Percentiles rank a stretch among this genome's conserved stretches.
Conservation (phyloP, 2,888 invertebrate species). For the Himalopsyche kuldschensis region DNA sequence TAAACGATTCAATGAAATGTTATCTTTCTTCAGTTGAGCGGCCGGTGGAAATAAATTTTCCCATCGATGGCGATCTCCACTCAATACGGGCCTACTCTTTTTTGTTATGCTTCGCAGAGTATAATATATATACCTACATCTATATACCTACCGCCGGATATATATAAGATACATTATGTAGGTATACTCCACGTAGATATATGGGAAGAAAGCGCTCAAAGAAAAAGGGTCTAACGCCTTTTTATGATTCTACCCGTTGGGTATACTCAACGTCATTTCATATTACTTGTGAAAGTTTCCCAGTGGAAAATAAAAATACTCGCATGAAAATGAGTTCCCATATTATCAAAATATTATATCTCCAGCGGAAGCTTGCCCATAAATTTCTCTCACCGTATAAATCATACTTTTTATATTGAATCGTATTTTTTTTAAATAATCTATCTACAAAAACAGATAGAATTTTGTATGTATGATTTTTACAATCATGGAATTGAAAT, state of each 20-base stretch:
- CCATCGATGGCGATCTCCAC: not conserved
- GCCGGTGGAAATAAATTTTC: no score
- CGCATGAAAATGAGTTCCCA: not conserved
- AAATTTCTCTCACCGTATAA: not conserved
- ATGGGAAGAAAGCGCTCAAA: constrained; percentile 23
- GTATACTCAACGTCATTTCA: constrained; percentile 28
- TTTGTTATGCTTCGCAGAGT: not conserved
- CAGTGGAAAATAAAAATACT: constrained; percentile 13
- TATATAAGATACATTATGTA: not conserved
- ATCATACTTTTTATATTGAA: not conserved
- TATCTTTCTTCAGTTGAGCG: no score
- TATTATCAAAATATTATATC: constrained; percentile 1
- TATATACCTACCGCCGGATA: not conserved
- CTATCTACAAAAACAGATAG: not conserved
- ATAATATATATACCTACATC: not conserved
- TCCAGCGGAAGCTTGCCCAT: not conserved
- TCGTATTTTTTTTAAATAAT: not conserved
- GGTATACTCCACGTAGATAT: not conserved
- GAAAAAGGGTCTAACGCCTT: constrained; percentile 31
- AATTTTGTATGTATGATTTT: not conserved
- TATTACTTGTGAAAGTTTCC: constrained; percentile 27
- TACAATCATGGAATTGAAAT: no score
- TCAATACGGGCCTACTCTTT: not conserved
- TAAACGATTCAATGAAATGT: no score
- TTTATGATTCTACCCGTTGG: constrained; percentile 26